phyloP scores from a whole-genome alignment of 2,888 invertebrate genomes.

The Athalia cordata region DNA sequence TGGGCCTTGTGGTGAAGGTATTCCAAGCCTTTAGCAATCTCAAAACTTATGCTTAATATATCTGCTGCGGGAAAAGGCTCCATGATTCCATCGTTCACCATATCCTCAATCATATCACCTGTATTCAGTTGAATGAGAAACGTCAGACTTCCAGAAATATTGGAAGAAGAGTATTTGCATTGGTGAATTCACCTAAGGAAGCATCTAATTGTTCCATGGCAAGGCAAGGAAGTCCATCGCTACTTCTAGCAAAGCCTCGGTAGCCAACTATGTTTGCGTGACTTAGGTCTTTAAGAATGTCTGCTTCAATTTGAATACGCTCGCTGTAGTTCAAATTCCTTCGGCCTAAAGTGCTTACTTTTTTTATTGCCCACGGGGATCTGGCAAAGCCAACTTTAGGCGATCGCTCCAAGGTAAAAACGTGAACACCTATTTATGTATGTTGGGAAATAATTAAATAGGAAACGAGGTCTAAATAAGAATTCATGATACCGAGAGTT shows the following conservation, averaged over 20 bases:
- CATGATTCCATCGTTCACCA: conserved; percentile 74
- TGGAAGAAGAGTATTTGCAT: neutral
- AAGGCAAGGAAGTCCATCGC: conserved; percentile 78
- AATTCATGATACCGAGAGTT: conserved; percentile 33
- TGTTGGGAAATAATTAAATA: too few relatives aligned
- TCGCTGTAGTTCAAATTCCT: conserved; percentile 73
- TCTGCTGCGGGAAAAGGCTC: conserved; percentile 78
- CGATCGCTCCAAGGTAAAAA: conserved; percentile 85
- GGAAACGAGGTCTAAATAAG: conserved; percentile 22
- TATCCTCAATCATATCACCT: conserved; percentile 83
- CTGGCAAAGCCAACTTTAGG: conserved; percentile 80
- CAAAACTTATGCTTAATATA: conserved; percentile 81
- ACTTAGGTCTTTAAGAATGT: conserved; percentile 80
- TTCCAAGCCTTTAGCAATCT: conserved; percentile 83
- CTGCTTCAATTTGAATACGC: conserved; percentile 83
- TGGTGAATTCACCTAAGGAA: conserved; percentile 76
- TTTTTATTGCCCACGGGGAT: conserved; percentile 93
- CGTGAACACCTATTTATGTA: conserved; percentile 79
- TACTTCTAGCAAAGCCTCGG: conserved; percentile 75
- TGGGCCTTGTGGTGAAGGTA: conserved; percentile 85
- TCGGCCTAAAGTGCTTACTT: conserved; percentile 76
- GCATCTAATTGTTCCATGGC: conserved; percentile 87
- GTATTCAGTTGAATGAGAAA: neutral
- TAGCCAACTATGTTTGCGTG: conserved; percentile 92
- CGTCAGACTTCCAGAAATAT: neutral